Evolutionary conservation across 2,888 invertebrate species (phyloP).

Genomic region (Oligia fasciuncula): DNA sequence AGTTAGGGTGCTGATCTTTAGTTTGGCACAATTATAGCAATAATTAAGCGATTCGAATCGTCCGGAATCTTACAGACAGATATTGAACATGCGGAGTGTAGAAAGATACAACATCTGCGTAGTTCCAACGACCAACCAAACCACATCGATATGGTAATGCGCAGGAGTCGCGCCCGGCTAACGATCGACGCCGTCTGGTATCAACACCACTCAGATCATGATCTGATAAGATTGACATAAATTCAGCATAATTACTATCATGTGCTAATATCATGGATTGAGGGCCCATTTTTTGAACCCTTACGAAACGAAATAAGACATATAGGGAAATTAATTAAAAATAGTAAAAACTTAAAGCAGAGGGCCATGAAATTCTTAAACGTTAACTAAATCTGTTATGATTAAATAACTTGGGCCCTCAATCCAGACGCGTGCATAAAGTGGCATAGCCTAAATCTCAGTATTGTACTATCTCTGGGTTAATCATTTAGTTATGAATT

Average conservation of each 20-base stretch:
- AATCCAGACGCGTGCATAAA: too few relatives aligned
- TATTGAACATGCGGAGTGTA: slow-evolving; percentile 7
- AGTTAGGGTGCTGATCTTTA: neutral
- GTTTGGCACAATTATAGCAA: neutral
- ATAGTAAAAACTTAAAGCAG: too few relatives aligned
- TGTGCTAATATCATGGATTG: too few relatives aligned
- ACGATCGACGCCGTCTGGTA: slow-evolving; percentile 2
- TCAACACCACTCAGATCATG: slow-evolving; percentile 18
- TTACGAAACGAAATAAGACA: too few relatives aligned
- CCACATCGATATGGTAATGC: slow-evolving; percentile 29
- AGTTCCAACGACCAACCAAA: slow-evolving; percentile 17
- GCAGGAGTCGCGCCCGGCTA: slow-evolving; percentile 12
- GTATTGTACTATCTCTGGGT: too few relatives aligned
- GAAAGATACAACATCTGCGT: slow-evolving; percentile 17
- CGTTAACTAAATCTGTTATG: too few relatives aligned
- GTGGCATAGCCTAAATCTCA: too few relatives aligned
- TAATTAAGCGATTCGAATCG: neutral
- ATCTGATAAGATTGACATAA: slow-evolving; percentile 32
- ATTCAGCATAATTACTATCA: neutral
- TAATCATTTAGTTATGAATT: too few relatives aligned
- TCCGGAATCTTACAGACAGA: neutral
- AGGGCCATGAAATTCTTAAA: too few relatives aligned
- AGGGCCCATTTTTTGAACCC: too few relatives aligned
- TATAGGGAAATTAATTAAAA: too few relatives aligned
- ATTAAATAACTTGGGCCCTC: too few relatives aligned